Evolutionary conservation across 1,140 invertebrate genomes (phyloP).

Genomic region (Liolophura sinensis): DNA sequence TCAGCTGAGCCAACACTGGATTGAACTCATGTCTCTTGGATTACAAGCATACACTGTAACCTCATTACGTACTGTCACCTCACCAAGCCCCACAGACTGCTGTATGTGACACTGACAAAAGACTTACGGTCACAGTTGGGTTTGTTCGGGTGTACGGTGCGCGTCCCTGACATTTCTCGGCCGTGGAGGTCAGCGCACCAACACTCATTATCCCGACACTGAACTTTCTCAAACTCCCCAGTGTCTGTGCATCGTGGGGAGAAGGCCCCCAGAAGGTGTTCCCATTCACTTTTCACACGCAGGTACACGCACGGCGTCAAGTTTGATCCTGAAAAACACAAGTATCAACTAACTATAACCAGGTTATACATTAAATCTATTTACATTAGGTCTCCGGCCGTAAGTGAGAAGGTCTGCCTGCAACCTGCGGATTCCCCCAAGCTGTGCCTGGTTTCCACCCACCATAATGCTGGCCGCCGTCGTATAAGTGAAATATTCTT

Average conservation of each 20-base stretch:
- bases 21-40: background rate
- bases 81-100: no score
- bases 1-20: background rate
- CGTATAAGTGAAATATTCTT: no score
- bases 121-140: conserved; percentile 28
- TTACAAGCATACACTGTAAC: background rate
- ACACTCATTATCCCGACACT: conserved; percentile 38
- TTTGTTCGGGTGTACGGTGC: conserved; percentile 14
- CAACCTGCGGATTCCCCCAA: no score
- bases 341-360: conserved; percentile 2
- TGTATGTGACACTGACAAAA: background rate
- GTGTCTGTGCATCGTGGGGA: conserved; percentile 33
- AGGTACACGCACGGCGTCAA: conserved; percentile 39
- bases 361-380: background rate
- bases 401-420: no score
- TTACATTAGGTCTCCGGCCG: background rate
- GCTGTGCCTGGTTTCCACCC: no score
- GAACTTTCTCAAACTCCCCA: conserved; percentile 37
- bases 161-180: conserved; percentile 23
- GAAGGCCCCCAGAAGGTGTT: conserved; percentile 26
- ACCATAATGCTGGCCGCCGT: no score
- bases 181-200: conserved; percentile 37
- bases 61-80: background rate
- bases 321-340: conserved; percentile 38
- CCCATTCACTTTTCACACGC: conserved; percentile 27